Conservation (phyloP, 1,140 invertebrate species). For the Piezodorus guildinii region DNA sequence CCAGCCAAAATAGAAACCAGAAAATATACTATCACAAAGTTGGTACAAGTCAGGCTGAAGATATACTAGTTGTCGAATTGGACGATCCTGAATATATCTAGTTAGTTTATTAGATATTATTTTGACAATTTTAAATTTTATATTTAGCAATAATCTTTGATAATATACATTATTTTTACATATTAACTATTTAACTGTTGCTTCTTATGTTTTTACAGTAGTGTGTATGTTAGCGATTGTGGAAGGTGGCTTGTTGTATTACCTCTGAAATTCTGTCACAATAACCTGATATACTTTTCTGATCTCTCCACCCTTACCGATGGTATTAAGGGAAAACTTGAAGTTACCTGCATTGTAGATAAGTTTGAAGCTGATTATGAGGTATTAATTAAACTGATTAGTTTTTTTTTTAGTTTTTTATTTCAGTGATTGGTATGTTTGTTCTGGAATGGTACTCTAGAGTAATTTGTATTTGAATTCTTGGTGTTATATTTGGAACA, state of each 20-base stretch:
- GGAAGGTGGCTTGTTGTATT: conserved; percentile 76
- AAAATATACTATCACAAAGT: conserved; percentile 88
- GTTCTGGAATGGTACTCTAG: too few relatives aligned
- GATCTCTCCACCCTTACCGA: conserved; percentile 47
- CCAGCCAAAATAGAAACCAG: conserved; percentile 73
- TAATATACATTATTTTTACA: too few relatives aligned
- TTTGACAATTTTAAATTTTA: too few relatives aligned
- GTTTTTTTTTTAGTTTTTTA: not conserved
- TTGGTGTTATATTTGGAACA: too few relatives aligned
- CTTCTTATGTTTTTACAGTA: conserved; percentile 42
- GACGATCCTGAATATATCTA: conserved; percentile 86
- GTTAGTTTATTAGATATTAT: conserved; percentile 53
- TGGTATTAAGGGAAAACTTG: conserved; percentile 48
- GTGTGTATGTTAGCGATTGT: conserved; percentile 75
- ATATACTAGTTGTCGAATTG: conserved; percentile 82
- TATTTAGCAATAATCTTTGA: too few relatives aligned
- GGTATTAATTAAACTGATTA: conserved; percentile 39
- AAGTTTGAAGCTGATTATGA: conserved; percentile 92
- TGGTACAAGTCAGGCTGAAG: conserved; percentile 75
- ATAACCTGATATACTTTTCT: conserved; percentile 77
- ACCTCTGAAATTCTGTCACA: conserved; percentile 70
- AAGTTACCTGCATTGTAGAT: conserved; percentile 64
- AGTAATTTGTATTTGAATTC: too few relatives aligned
- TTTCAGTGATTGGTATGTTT: not conserved
- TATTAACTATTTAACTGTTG: too few relatives aligned